Conservation (phyloP, 2,113 vertebrate genomes). For the Telmatochromis sp. region DNA sequence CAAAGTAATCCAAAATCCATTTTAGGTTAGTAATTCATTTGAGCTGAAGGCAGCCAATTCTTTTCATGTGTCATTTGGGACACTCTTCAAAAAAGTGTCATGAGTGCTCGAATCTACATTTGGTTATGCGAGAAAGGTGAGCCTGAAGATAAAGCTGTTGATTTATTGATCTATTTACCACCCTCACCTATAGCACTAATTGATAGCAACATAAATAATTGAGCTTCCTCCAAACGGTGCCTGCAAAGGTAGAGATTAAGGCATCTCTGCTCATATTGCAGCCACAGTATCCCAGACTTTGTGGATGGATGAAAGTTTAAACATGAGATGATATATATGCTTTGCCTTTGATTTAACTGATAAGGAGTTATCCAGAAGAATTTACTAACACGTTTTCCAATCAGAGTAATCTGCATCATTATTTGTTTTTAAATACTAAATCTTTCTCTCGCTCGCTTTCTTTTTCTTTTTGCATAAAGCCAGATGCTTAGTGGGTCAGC, state of each 20-base stretch:
- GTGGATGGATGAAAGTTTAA: neutral
- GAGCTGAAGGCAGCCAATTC: neutral
- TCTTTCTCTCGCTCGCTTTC: rapidly evolving
- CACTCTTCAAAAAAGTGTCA: neutral
- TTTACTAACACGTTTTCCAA: rapidly evolving
- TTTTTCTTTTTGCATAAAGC: neutral
- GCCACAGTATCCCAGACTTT: neutral
- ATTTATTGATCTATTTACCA: neutral
- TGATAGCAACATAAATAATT: neutral
- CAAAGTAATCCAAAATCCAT: constrained; percentile 27
- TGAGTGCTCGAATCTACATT: neutral
- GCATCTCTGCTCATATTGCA: neutral
- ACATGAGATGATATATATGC: neutral
- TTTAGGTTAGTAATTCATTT: constrained; percentile 29
- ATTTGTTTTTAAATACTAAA: neutral
- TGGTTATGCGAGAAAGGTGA: neutral
- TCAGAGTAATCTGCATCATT: neutral
- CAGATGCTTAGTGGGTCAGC: neutral
- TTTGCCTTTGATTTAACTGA: rapidly evolving
- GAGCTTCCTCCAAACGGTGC: neutral
- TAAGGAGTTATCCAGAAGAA: neutral
- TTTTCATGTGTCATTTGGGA: neutral
- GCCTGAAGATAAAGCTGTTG: neutral
- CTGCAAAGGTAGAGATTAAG: rapidly evolving
- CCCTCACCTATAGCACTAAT: neutral